These are phyloP conservation scores for Grammomys surdaster DNA, from an alignment of 2,113 vertebrate species.

Conservation along the genomic window DNA sequence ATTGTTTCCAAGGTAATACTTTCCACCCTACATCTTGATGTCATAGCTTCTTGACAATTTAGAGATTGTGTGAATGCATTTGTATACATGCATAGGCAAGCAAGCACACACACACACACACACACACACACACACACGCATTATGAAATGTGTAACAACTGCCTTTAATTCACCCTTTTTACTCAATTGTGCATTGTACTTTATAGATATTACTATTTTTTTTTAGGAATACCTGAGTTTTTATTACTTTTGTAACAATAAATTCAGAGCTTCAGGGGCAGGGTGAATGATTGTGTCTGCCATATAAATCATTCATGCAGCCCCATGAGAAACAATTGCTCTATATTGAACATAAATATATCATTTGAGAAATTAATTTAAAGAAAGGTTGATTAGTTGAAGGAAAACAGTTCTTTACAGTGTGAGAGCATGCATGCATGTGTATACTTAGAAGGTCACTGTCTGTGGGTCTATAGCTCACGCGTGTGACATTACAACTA, in stretches of 20 bases:
- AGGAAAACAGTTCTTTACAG: background rate
- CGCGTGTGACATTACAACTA: background rate
- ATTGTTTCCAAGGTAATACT: background rate
- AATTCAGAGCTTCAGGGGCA: background rate
- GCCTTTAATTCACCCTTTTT: background rate
- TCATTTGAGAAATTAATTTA: background rate
- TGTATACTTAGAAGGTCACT: background rate
- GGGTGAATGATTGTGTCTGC: background rate
- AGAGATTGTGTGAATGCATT: background rate
- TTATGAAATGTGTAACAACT: too few relatives aligned
- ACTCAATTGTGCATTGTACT: background rate
- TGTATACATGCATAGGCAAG: background rate
- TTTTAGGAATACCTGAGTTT: background rate
- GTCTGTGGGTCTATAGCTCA: too few relatives aligned
- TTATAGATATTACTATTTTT: background rate
- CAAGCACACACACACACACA: too few relatives aligned
- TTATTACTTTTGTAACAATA: background rate
- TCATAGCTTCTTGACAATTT: background rate
- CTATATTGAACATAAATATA: background rate
- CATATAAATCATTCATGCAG: background rate
- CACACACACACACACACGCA: background rate
- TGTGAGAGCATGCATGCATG: fast-evolving
- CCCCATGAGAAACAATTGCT: background rate
- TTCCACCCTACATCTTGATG: background rate
- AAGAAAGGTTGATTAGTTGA: background rate